Conservation (phyloP, 53 echinoderm and acorn worm species). For the Actinopyga echinites region DNA sequence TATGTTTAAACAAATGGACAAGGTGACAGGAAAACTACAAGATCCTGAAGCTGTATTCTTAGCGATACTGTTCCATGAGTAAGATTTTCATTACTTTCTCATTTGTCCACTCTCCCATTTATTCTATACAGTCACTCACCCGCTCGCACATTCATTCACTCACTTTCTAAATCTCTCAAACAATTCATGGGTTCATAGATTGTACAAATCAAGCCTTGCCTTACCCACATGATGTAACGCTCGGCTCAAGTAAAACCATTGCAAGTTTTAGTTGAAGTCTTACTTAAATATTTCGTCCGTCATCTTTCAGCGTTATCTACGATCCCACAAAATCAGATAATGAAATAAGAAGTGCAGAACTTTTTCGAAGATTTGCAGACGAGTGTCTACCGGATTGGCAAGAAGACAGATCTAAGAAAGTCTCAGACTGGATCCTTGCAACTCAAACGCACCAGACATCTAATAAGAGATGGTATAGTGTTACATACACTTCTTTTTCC, state of each 20-base stretch:
- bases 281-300: background rate
- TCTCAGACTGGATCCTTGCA: constrained; percentile 59
- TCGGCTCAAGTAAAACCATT: too few species aligned
- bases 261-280: too few species aligned
- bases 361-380: constrained; percentile 63
- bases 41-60: constrained; percentile 49
- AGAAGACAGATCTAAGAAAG: constrained; percentile 28
- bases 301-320: constrained; percentile 68
- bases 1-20: constrained; percentile 54
- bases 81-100: background rate
- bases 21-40: constrained; percentile 34
- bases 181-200: too few species aligned
- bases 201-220: too few species aligned
- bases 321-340: constrained; percentile 73
- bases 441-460: constrained; percentile 56
- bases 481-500: too few species aligned
- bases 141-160: too few species aligned
- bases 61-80: constrained; percentile 84
- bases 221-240: too few species aligned
- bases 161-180: too few species aligned
- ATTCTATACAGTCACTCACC: too few species aligned
- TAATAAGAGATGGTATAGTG: background rate
- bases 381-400: constrained; percentile 44
- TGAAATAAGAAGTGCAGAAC: constrained; percentile 74
- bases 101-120: background rate